Evolutionary conservation across 2,888 invertebrate species (phyloP).

Genomic region (Latrodectus hesperus): DNA sequence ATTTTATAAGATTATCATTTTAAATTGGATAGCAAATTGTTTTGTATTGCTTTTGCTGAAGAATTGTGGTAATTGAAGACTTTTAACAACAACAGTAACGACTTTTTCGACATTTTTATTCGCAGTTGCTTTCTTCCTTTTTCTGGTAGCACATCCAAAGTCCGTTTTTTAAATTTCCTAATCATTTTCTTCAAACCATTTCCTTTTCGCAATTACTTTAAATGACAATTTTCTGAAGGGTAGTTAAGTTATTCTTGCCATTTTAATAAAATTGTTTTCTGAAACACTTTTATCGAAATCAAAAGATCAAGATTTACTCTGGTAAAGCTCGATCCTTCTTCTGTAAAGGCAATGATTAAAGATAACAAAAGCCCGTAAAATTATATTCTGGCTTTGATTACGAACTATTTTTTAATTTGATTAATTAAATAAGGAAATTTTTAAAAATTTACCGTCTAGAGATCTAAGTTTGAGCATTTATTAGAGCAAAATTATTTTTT

Average conservation of each 20-base stretch:
- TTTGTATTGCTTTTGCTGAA: constrained; percentile 21
- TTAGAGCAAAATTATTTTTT: no score
- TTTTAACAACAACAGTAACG: constrained; percentile 15
- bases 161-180: constrained; percentile 1
- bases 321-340: constrained; percentile 10
- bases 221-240: neutral
- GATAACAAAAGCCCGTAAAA: neutral
- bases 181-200: constrained; percentile 6
- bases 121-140: neutral
- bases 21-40: constrained; percentile 19
- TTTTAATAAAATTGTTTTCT: constrained; percentile 22
- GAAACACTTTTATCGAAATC: neutral
- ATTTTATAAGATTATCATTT: constrained; percentile 15
- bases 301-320: no score
- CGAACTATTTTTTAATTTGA: no score
- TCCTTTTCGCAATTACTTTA: neutral
- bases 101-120: constrained; percentile 2
- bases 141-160: neutral
- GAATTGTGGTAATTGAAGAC: constrained; percentile 1
- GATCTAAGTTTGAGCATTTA: no score
- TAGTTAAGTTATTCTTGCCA: neutral
- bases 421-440: no score
- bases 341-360: neutral
- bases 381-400: no score
- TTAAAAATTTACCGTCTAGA: no score